Conservation (phyloP, 1,140 invertebrate genomes). For the Hesperophylax magnus region DNA sequence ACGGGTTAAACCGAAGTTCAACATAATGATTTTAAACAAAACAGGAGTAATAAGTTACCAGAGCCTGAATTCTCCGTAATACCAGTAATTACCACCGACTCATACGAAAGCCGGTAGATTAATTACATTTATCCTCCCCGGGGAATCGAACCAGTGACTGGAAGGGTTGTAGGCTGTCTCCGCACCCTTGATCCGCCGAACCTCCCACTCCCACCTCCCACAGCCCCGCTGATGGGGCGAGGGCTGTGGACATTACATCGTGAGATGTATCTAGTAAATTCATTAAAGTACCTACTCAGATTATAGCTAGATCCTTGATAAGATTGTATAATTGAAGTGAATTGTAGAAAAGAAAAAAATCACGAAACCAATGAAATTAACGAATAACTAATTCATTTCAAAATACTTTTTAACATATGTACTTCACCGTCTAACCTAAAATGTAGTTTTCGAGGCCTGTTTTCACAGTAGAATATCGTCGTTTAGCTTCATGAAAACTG, state of each 20-base stretch:
- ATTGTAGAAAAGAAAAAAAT: too few relatives aligned
- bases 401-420: too few relatives aligned
- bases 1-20: too few relatives aligned
- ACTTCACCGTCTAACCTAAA: too few relatives aligned
- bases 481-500: too few relatives aligned
- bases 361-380: too few relatives aligned
- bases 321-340: too few relatives aligned
- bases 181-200: background rate
- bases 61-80: background rate
- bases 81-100: constrained; percentile 33
- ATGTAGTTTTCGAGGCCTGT: too few relatives aligned
- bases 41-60: too few relatives aligned
- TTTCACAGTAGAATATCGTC: too few relatives aligned
- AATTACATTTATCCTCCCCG: constrained; percentile 53
- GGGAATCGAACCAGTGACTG: constrained; percentile 39
- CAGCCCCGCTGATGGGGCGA: background rate
- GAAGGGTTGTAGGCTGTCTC: constrained; percentile 40
- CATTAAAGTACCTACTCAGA: constrained; percentile 53
- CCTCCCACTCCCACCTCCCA: background rate
- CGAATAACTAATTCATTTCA: too few relatives aligned
- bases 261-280: constrained; percentile 52
- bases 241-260: constrained; percentile 23
- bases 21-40: too few relatives aligned
- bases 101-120: constrained; percentile 44
- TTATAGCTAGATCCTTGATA: background rate